Base-by-base conservation (phyloP, 2,113 vertebrate genomes). In the Triplophysa siluroides region DNA sequence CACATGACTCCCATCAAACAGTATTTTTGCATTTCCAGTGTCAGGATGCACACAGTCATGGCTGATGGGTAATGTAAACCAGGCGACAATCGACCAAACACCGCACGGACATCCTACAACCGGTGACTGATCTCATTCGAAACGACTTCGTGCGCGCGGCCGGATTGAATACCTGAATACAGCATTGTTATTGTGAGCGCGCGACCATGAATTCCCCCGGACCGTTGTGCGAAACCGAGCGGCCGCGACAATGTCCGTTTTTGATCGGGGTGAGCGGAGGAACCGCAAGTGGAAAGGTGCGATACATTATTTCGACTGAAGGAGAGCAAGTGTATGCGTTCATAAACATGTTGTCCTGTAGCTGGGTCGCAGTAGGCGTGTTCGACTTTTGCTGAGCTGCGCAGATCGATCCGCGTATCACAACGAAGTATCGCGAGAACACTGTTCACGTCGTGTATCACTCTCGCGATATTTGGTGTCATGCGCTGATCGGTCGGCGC, bases 191-290 rank as follows among this genome's bases (percentile, higher is more conserved):
- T 26, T 86, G 68, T 83, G 24, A 33, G 0, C 2, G 65, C 64
- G 50, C 65, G 9, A 86, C 23, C 9, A 97, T 97, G 96, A 93
- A 93, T 19, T 85, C 86, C 8, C 76, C 77, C 13, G 84, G 85
- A 81, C 66, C 79, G 83, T 61, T 73, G 18, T 86, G 88, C 1
- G 94, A 94, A 24, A 67, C 83, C 0, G 95, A 95, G 60, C 93
- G 93, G 14, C 92, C 94, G 8, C 92, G 87, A n/a, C 94, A 94
- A 33, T 86, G 88, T 10, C 96, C 96, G 0, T 98, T 96, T 85
- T 88, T 98, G 0, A 98, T 98, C 73, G 96, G 96, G 0, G 96
- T 98, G 43, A 97, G 96, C 88, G 96, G 96, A 65, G 96, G 96
- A 85, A 98, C 95, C 0, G 96, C 95, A 64, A 96, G 96, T 81